Evolutionary conservation across 92 coral and sea anemone genomes (phyloP), one percentile per base, ranked within the genome.

Genomic region (Porites evermanni): DNA sequence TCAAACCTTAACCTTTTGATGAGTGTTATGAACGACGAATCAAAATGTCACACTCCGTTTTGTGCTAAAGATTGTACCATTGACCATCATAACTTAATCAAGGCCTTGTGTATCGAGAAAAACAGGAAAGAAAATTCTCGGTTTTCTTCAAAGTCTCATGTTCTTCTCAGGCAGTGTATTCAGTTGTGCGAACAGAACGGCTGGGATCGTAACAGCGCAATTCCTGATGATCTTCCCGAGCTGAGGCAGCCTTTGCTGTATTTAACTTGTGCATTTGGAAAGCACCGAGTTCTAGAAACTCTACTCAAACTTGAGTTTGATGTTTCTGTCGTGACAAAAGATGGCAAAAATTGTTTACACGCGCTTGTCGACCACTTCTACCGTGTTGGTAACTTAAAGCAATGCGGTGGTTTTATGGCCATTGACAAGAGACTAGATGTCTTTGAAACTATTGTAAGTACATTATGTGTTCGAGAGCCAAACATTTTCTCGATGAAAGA

Each of bases 211-310:
- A 88, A 93, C 56, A 83, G 87, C 68, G 75, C 63, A 44, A 91
- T 93, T 1, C 95, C 95, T 44, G 95, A 93, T 64, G 66, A 79
- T 59, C 75, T 73, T 19, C 81, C 74, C 24, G 87, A 90, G 12
- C 78, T 93, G 64, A 88, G 87, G 60, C 79, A 85, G 21, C 95
- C 95, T 7, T 53, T 93, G 51, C 60, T 90, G 1, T 93, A 90
- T 44, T 80, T 93, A 51, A 93, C 95, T 12, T 91, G 94, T 77
- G 95, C 95, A 79, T 93, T 93, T 75, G 95, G 95, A 50, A 93
- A 87, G 67, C 93, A 87, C 65, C 88, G 89, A 84, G 90, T 93
- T 44, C 80, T 93, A 51, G 87, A 86, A 72, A 84, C 88, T 18
- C 79, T 93, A 9, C 64, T 93, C 21, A 90, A 90, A 68, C 78